Conservation (phyloP, 2,888 invertebrate genomes). For the Tanypteryx hageni region DNA sequence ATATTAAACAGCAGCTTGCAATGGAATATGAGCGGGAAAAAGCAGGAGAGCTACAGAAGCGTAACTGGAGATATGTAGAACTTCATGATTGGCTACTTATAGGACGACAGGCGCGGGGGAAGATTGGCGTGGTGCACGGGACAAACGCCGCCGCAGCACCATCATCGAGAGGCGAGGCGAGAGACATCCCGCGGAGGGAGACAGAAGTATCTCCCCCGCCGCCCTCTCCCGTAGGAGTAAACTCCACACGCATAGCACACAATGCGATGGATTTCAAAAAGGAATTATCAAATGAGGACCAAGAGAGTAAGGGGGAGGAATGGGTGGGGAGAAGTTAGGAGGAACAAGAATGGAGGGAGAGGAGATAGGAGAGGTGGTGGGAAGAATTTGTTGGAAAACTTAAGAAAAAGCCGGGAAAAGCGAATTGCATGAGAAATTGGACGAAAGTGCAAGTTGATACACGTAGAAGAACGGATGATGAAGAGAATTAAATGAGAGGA, state of each 20-base stretch:
- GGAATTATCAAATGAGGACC: background rate
- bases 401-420: no score
- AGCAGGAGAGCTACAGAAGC: background rate
- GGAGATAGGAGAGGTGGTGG: no score
- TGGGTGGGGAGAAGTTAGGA: no score
- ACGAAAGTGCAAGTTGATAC: no score
- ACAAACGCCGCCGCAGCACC: background rate
- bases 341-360: no score
- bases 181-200: conserved; percentile 45
- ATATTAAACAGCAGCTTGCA: background rate
- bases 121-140: background rate
- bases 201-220: conserved; percentile 27
- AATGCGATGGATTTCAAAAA: background rate
- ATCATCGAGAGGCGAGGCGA: conserved; percentile 40
- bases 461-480: no score
- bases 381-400: no score
- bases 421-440: no score
- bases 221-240: background rate
- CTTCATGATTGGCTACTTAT: background rate
- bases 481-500: no score
- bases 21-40: background rate
- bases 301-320: no score
- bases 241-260: background rate
- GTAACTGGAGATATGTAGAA: background rate
- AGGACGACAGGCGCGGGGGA: background rate